A percentile compares a stretch with the other conserved stretches of the same genome.
These are phyloP conservation scores for Aporophyla lueneburgensis DNA, from an alignment of 2,888 invertebrate species.

Conservation along the genomic window DNA sequence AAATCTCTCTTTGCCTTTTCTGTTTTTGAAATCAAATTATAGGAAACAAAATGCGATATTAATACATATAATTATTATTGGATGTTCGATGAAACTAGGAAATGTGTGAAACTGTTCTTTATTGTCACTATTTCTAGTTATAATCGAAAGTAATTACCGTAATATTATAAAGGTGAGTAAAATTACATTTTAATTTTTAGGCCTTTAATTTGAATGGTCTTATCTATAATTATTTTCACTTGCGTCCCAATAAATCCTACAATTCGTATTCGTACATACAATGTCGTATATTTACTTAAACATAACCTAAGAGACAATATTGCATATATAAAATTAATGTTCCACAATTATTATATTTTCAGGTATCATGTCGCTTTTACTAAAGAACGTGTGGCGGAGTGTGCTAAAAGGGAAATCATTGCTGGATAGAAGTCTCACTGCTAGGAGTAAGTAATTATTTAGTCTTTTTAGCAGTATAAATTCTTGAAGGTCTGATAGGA, in stretches of 20 bases:
- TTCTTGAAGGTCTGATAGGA: neutral
- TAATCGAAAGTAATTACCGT: slow-evolving; percentile 8
- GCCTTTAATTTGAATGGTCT: too few species aligned
- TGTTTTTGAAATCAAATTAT: slow-evolving; percentile 38
- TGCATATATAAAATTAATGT: neutral
- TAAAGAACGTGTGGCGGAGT: slow-evolving; percentile 78
- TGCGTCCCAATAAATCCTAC: too few species aligned
- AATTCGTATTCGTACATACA: neutral
- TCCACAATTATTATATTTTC: slow-evolving; percentile 40
- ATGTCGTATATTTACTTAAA: slow-evolving; percentile 1
- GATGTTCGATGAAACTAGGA: neutral
- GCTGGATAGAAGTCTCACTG: slow-evolving; percentile 75
- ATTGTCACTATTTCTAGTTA: neutral
- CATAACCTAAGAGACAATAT: slow-evolving; percentile 36
- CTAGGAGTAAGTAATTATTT: slow-evolving; percentile 73
- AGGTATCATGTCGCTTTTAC: slow-evolving; percentile 77
- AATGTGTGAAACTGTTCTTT: slow-evolving; percentile 23
- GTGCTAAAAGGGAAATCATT: slow-evolving; percentile 74
- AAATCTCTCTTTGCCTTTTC: slow-evolving; percentile 52
- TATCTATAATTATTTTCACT: neutral
- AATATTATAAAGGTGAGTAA: slow-evolving; percentile 42
- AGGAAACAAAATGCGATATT: slow-evolving; percentile 6
- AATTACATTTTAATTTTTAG: neutral
- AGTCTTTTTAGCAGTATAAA: neutral
- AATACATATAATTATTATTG: slow-evolving; percentile 15